Conservation (phyloP, 2,797 vertebrate species). For the Typhlichthys eigenmanni region DNA sequence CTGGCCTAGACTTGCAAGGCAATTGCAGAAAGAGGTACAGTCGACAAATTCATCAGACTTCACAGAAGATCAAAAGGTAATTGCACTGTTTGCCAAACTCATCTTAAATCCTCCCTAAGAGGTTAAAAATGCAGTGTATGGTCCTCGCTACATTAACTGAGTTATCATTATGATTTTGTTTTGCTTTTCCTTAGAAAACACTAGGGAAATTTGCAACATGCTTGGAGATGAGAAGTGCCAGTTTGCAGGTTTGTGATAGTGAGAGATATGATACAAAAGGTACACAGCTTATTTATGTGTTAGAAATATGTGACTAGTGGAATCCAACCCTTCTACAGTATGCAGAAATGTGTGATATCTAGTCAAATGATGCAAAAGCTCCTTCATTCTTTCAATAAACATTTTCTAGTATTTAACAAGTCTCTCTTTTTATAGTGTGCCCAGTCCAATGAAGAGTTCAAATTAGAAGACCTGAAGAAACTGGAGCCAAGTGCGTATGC, state of each 20-base stretch:
- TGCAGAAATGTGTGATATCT: neutral
- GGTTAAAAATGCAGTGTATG: neutral
- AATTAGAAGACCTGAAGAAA: conserved; percentile 95
- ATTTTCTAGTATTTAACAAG: neutral
- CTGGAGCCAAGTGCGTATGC: conserved; percentile 90
- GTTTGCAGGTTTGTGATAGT: conserved; percentile 86
- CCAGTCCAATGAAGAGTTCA: conserved; percentile 92
- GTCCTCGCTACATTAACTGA: neutral
- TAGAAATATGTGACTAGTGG: neutral
- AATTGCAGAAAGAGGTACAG: conserved; percentile 95
- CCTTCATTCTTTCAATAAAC: neutral
- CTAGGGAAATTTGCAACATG: conserved; percentile 96
- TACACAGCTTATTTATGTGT: neutral
- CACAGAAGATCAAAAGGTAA: conserved; percentile 97
- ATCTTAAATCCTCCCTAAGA: neutral
- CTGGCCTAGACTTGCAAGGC: conserved; percentile 88
- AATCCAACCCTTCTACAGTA: too few relatives aligned
- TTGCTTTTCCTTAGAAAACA: conserved; percentile 82
- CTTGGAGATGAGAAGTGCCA: conserved; percentile 92
- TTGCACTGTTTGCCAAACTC: neutral
- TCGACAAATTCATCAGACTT: conserved; percentile 89
- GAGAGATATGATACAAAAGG: neutral
- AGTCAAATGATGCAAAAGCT: neutral
- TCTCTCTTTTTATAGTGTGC: conserved; percentile 76
- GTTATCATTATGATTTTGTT: neutral